These are phyloP conservation scores for Halcyon chelicuti DNA, from an alignment of 2,797 vertebrate species.

Conservation along the genomic window DNA sequence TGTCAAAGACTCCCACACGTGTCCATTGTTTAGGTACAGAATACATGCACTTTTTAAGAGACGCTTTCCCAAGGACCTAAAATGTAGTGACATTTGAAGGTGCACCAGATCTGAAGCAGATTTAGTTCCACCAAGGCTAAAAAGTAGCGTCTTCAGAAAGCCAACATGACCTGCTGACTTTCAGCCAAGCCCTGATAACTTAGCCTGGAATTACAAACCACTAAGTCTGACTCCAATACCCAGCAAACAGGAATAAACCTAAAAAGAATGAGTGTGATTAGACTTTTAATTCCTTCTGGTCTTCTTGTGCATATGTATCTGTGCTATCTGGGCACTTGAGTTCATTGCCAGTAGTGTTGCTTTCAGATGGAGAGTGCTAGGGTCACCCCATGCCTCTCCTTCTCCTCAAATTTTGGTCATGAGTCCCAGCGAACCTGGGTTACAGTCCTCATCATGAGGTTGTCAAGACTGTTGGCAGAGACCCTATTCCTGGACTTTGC, in stretches of 20 bases:
- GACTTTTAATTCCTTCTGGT: background rate
- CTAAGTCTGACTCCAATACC: background rate
- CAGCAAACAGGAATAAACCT: background rate
- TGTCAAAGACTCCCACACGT: accelerated
- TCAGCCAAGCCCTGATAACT: background rate
- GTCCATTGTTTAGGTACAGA: background rate
- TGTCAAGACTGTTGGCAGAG: background rate
- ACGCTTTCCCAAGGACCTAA: background rate
- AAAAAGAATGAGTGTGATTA: background rate
- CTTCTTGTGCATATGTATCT: background rate
- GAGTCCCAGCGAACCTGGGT: background rate
- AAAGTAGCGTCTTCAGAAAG: background rate
- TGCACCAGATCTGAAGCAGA: background rate
- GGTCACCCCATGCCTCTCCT: background rate
- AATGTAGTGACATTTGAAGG: background rate
- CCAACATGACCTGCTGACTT: too few relatives aligned
- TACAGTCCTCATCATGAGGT: accelerated
- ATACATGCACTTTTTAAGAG: background rate
- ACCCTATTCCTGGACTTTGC: background rate
- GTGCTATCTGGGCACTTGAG: background rate
- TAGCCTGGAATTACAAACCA: background rate
- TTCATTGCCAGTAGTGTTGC: background rate
- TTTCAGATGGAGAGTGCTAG: background rate
- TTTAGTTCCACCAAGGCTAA: background rate
- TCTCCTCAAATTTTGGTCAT: background rate